Conservation (phyloP, 2,888 invertebrate species). For the Ophonus ardosiacus region DNA sequence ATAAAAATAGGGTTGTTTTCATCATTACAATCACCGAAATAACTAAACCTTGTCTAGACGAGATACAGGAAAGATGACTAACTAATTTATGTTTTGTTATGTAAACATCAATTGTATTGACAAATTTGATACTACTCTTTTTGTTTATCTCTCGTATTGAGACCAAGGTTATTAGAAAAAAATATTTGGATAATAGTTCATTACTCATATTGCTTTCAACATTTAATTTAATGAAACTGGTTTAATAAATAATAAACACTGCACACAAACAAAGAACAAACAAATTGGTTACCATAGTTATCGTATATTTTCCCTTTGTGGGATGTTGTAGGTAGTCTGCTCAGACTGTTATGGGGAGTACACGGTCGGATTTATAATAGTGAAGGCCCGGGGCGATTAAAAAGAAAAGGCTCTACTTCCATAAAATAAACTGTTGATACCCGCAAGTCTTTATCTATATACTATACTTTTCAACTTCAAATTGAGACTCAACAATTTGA, state of each 20-base stretch:
- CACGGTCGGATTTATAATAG: no score
- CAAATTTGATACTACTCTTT: conserved; percentile 35
- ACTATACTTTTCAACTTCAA: no score
- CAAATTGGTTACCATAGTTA: neutral
- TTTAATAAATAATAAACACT: neutral
- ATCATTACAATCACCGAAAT: conserved; percentile 39
- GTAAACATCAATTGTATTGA: conserved; percentile 42
- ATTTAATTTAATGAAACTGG: neutral
- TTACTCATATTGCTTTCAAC: conserved; percentile 14
- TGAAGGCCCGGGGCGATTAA: no score
- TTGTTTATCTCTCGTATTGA: conserved; percentile 34
- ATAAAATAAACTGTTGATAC: no score
- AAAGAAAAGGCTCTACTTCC: no score
- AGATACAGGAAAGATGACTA: neutral
- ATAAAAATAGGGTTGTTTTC: conserved; percentile 46
- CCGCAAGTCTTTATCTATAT: no score
- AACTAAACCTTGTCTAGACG: conserved; percentile 21
- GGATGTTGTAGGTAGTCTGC: no score
- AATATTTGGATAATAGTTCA: conserved; percentile 42
- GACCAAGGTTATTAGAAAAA: conserved; percentile 37
- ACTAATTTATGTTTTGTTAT: conserved; percentile 46
- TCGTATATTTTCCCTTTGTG: no score
- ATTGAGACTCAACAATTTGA: no score
- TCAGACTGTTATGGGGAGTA: no score
- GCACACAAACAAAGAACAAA: neutral